These are phyloP conservation scores for Ginglymostoma cirratum DNA, from an alignment of 2,113 vertebrate genomes.

Conservation along the genomic window DNA sequence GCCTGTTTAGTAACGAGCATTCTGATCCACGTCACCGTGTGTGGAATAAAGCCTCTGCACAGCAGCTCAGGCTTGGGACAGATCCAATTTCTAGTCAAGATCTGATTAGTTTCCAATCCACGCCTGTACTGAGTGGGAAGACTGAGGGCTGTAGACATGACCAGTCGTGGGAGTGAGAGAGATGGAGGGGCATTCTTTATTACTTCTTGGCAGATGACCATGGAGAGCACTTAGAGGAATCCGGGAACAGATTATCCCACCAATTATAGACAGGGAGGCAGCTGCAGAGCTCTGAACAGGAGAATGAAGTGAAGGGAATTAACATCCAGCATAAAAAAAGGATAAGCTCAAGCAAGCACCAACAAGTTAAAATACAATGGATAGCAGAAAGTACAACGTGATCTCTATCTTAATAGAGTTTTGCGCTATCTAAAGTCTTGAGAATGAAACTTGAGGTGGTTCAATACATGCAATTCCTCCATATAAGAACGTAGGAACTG, in stretches of 20 bases:
- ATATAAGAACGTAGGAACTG: too few species aligned
- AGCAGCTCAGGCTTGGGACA: neutral
- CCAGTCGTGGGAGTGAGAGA: neutral
- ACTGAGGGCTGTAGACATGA: neutral
- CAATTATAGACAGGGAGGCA: neutral
- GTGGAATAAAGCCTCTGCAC: neutral
- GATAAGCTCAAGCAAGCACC: neutral
- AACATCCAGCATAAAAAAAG: neutral
- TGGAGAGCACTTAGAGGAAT: neutral
- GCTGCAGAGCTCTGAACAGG: neutral
- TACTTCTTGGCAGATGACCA: neutral
- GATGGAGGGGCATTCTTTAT: neutral
- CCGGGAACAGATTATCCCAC: neutral
- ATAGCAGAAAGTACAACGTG: neutral
- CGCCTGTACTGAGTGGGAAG: neutral
- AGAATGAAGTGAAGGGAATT: neutral
- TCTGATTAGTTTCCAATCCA: neutral
- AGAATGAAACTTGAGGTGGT: neutral
- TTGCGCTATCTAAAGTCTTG: neutral
- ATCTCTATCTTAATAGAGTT: neutral
- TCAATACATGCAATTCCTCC: neutral
- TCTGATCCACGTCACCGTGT: neutral
- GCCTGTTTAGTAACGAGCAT: neutral
- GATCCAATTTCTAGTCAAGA: neutral
- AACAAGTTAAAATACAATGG: neutral